Evolutionary conservation across 1,140 invertebrate genomes (phyloP).

Genomic region (Hermetia illucens): DNA sequence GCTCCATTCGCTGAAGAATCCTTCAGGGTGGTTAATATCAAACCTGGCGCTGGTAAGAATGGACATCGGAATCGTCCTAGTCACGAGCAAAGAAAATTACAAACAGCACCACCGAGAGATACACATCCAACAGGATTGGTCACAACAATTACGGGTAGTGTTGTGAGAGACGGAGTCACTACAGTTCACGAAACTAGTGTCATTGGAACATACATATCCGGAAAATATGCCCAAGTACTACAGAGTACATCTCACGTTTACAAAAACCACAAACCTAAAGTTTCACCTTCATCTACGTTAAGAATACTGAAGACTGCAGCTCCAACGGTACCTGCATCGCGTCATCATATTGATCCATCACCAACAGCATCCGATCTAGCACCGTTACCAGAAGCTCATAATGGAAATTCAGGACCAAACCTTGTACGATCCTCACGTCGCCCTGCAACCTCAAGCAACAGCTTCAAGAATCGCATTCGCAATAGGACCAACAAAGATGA

Average conservation of each 20-base stretch:
- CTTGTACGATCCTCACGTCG: constrained; percentile 37
- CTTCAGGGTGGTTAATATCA: constrained; percentile 42
- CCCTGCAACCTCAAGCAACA: constrained; percentile 29
- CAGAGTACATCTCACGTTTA: constrained; percentile 54
- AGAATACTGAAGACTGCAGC: constrained; percentile 59
- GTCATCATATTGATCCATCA: constrained; percentile 44
- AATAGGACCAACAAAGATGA: constrained; percentile 2
- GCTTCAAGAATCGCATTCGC: constrained; percentile 31
- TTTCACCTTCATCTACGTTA: constrained; percentile 45
- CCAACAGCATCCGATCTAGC: constrained; percentile 41
- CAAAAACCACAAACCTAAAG: constrained; percentile 37
- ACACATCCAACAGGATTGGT: constrained; percentile 62
- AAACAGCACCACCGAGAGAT: constrained; percentile 32
- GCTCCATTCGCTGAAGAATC: constrained; percentile 66
- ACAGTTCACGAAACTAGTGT: constrained; percentile 78
- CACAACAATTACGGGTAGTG: constrained; percentile 64
- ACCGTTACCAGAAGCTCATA: constrained; percentile 33
- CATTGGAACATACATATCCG: constrained; percentile 73
- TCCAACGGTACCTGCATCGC: constrained; percentile 39
- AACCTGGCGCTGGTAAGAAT: constrained; percentile 19
- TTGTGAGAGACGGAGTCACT: constrained; percentile 66
- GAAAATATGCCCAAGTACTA: constrained; percentile 71
- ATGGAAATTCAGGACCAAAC: constrained; percentile 23
- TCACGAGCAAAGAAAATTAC: constrained; percentile 8
- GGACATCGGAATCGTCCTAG: constrained; percentile 11